Base-by-base conservation (phyloP, 2,888 invertebrate species). In the Siphonodentalium dalli region DNA sequence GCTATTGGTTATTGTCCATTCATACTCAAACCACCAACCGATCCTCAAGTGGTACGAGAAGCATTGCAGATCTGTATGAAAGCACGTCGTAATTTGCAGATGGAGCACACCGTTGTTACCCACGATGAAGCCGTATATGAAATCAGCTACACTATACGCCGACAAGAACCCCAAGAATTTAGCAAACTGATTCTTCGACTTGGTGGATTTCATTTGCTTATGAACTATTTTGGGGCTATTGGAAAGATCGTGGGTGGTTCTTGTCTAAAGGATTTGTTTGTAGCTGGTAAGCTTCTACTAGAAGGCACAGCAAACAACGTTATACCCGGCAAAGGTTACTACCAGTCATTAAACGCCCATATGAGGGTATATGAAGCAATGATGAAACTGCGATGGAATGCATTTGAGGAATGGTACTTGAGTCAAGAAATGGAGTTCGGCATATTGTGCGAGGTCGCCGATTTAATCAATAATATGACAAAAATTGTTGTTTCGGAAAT, bases 1-100 rank as follows among this genome's bases (percentile, higher is more conserved):
- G 7, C 43, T 7, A 42, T 42, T 15, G 29, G 43, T 18, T 42
- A 42, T 21, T 42, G 43, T 29, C 43, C 43, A 5, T 42, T 42
- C 28, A 13, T 28, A 13, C 43, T 6, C 8, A 7, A 28, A 8
- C 28, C 29, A 28, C 43, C 43, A 42, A 42, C 43, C 8, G 29
- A 42, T 15, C 43, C 43, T 15, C 28, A 42, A 13, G 43, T 42
- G 7, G 43, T 42, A 28, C 26, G 23, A 15, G 29, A 42, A 11
- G 43, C 43, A 11, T 23, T 42, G 6, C 6, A 33, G 7, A 42
- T 42, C n/a, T 42, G 43, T 15, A 42, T 42, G 28, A 42, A 29
- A 29, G 18, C 29, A 6, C 26, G 43, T 29, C 28, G 7, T 6
- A 42, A 42, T 28, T 29, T 42, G 13, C 13, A 29, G 7, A n/a